phyloP scores from a whole-genome alignment of 2,113 vertebrate genomes.

The Rhynchopsitta pachyrhyncha region DNA sequence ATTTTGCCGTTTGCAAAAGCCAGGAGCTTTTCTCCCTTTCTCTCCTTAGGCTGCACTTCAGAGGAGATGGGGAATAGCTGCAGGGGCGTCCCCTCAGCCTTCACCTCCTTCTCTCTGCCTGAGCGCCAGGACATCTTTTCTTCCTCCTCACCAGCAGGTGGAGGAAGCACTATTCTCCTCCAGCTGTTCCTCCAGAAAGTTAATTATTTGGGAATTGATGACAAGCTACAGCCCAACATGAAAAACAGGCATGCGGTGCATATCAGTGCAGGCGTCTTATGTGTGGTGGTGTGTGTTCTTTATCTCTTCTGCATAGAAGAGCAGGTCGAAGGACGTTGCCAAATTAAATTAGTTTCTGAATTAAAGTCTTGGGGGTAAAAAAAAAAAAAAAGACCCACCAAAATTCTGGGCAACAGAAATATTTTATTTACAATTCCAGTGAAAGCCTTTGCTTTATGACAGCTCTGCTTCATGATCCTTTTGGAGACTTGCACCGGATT shows the following conservation, averaged over 20 bases:
- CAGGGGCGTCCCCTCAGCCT: not conserved
- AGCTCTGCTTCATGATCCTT: not conserved
- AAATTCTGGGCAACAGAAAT: not conserved
- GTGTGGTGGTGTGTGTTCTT: not conserved
- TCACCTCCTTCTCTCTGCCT: not conserved
- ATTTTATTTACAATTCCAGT: not conserved
- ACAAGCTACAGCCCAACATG: constrained; percentile 14
- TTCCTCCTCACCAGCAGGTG: constrained; percentile 64
- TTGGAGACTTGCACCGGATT: not conserved
- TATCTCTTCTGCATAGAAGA: not conserved
- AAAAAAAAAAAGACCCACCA: not conserved
- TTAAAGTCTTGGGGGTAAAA: not conserved
- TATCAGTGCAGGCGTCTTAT: not conserved
- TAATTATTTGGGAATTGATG: constrained; percentile 44
- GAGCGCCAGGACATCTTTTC: not conserved
- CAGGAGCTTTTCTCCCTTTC: not conserved
- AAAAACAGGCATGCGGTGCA: not conserved
- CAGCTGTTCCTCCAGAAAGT: not conserved
- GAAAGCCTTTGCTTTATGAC: not conserved
- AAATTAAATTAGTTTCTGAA: not conserved
- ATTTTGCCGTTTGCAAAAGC: not conserved
- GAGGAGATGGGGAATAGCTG: not conserved
- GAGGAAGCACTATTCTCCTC: constrained; percentile 64
- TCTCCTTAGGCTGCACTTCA: not conserved
- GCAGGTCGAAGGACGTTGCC: not conserved